Conservation (phyloP, 2,797 vertebrate species). For the Zalophus californianus region DNA sequence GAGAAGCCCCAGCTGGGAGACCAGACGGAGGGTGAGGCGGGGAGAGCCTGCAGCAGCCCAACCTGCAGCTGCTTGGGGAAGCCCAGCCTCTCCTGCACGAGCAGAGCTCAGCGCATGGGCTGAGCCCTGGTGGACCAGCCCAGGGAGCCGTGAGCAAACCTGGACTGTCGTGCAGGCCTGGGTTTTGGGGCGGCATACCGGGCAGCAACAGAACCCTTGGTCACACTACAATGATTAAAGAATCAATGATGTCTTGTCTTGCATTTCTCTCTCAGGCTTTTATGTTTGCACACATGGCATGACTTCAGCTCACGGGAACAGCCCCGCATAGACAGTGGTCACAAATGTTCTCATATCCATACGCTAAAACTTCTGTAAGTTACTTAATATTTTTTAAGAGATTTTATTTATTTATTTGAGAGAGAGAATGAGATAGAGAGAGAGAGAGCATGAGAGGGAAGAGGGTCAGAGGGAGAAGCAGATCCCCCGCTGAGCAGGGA, state of each 20-base stretch:
- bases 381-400: neutral
- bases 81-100: fast-evolving
- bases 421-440: too few species aligned
- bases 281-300: neutral
- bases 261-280: fast-evolving
- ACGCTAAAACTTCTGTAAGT: fast-evolving
- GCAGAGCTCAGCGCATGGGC: neutral
- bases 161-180: neutral
- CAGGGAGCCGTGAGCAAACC: neutral
- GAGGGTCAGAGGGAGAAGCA: too few species aligned
- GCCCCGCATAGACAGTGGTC: fast-evolving
- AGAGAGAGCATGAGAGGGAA: too few species aligned
- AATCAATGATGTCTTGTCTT: neutral
- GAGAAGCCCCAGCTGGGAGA: too few species aligned
- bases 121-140: neutral
- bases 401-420: too few species aligned
- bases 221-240: fast-evolving
- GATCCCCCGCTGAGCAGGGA: too few species aligned
- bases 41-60: too few species aligned
- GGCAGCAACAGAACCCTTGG: fast-evolving
- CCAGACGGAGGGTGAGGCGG: fast-evolving
- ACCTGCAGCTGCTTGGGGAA: neutral
- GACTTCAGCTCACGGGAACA: fast-evolving
- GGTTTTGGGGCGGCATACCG: fast-evolving
- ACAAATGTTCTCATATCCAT: fast-evolving